These are phyloP conservation scores for Alloscopus bannaensis DNA, from an alignment of 2,888 invertebrate species.

Conservation along the genomic window DNA sequence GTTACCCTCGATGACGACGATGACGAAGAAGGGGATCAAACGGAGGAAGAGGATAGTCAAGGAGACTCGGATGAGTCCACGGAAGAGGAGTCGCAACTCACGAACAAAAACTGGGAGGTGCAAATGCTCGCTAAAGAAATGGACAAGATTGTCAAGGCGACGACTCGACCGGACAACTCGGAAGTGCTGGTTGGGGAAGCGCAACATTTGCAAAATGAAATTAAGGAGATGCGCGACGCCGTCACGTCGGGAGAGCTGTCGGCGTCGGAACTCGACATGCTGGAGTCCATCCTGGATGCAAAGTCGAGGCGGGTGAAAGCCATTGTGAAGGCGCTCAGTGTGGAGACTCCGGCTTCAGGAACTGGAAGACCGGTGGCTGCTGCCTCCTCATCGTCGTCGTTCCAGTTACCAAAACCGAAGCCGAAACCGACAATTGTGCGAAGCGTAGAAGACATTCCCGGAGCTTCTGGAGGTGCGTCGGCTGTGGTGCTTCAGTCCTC, in stretches of 20 bases:
- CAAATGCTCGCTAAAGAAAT: slow-evolving; percentile 86
- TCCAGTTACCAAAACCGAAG: slow-evolving; percentile 1
- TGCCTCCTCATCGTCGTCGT: slow-evolving; percentile 11
- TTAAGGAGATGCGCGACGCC: slow-evolving; percentile 70
- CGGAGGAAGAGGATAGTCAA: slow-evolving; percentile 74
- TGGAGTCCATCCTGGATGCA: slow-evolving; percentile 73
- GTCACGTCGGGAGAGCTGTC: slow-evolving; percentile 72
- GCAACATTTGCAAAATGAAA: slow-evolving; percentile 72
- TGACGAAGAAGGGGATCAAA: slow-evolving; percentile 62
- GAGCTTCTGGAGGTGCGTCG: slow-evolving; percentile 20
- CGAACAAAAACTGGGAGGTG: slow-evolving; percentile 81
- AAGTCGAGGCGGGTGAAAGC: slow-evolving; percentile 72
- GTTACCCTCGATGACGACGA: slow-evolving; percentile 59
- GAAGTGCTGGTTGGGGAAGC: slow-evolving; percentile 70
- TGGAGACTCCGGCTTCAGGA: slow-evolving; percentile 61
- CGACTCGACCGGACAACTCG: slow-evolving; percentile 69
- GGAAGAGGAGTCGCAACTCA: slow-evolving; percentile 63
- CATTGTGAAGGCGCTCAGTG: slow-evolving; percentile 72
- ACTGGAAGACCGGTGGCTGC: slow-evolving; percentile 4
- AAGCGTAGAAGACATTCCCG: slow-evolving; percentile 68
- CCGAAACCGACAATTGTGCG: slow-evolving; percentile 48
- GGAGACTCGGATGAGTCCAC: slow-evolving; percentile 62
- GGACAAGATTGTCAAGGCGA: slow-evolving; percentile 75
- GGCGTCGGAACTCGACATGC: slow-evolving; percentile 73
- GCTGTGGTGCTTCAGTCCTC: slow-evolving; percentile 25